Conservation (phyloP, 2,797 vertebrate species). For the Acanthis flammea region DNA sequence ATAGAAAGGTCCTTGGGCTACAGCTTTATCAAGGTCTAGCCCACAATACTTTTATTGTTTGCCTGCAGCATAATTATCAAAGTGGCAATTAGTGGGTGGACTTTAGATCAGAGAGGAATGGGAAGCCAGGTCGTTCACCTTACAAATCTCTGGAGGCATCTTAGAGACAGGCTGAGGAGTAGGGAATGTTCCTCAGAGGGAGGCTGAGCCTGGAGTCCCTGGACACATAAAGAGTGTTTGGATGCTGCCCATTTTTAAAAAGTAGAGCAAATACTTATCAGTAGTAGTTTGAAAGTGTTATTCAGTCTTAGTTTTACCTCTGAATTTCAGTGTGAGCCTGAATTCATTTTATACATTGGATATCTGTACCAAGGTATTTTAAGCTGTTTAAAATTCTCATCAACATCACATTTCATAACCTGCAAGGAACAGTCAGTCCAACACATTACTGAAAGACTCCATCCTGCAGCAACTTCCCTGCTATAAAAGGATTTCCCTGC, state of each 20-base stretch:
- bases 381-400: neutral
- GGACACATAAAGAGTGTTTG: neutral
- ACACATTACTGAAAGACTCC: neutral
- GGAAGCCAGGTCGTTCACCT: neutral
- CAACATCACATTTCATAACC: neutral
- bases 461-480: neutral
- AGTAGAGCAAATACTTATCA: neutral
- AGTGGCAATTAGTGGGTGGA: neutral
- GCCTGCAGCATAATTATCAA: neutral
- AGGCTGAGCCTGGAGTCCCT: neutral
- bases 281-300: neutral
- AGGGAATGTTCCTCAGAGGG: neutral
- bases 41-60: neutral
- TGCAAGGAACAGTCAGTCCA: neutral
- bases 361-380: neutral
- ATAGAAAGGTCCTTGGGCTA: neutral
- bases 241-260: neutral
- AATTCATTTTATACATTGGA: neutral
- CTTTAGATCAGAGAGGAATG: slow-evolving; percentile 12
- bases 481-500: neutral
- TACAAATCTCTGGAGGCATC: neutral
- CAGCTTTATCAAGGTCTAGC: neutral
- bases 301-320: neutral
- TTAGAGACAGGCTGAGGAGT: neutral
- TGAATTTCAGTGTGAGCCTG: neutral